Evolutionary conservation across 2,797 vertebrate species (phyloP).

Genomic region (Molossus alvarezi): DNA sequence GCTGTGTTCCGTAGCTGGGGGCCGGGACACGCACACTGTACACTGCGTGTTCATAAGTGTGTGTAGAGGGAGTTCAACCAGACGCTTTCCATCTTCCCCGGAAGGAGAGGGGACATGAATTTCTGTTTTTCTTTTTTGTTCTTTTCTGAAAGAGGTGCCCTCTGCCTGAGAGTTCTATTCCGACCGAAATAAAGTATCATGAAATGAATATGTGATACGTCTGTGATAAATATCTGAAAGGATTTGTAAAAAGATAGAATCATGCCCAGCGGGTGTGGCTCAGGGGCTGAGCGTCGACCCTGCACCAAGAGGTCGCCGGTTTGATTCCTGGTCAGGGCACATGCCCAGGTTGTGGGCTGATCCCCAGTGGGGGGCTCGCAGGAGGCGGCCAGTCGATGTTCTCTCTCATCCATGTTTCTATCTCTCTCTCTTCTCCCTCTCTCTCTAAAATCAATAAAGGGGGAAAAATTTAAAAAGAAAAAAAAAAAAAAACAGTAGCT

Average conservation of each 20-base stretch:
- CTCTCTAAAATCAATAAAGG: too few species aligned
- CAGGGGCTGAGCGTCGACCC: too few species aligned
- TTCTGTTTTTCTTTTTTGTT: conserved; percentile 78
- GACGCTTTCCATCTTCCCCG: conserved; percentile 76
- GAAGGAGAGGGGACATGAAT: conserved; percentile 69
- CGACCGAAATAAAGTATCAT: conserved; percentile 76
- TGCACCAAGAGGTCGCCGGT: too few species aligned
- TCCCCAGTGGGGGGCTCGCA: too few species aligned
- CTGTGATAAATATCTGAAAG: conserved; percentile 59
- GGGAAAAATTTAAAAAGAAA: too few species aligned
- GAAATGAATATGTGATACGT: conserved; percentile 52
- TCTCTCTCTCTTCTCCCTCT: too few species aligned
- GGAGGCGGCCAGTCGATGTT: too few species aligned
- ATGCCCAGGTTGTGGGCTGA: too few species aligned
- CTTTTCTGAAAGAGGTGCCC: conserved; percentile 49
- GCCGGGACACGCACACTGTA: neutral
- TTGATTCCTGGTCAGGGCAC: too few species aligned
- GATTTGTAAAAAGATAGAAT: conserved; percentile 40
- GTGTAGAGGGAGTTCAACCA: conserved; percentile 72
- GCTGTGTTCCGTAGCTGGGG: conserved; percentile 68
- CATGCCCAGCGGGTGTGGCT: neutral
- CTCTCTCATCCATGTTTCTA: too few species aligned
- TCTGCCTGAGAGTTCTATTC: conserved; percentile 55
- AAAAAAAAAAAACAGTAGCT: neutral
- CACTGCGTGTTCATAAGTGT: conserved; percentile 60